Evolutionary conservation across 2,888 invertebrate species (phyloP).

Genomic region (Drosophila rellima): DNA sequence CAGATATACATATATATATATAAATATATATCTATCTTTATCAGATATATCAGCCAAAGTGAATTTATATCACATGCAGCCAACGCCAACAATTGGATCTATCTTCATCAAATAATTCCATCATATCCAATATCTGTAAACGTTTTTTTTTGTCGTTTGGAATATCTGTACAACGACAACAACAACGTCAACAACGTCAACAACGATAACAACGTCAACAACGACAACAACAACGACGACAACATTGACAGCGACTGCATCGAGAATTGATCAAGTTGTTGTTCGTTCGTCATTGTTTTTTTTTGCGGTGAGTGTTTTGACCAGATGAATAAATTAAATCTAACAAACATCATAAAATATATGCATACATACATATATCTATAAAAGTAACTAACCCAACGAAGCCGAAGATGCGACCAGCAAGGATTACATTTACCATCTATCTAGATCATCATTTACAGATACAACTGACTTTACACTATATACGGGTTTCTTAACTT

Average conservation of each 20-base stretch:
- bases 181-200: background rate
- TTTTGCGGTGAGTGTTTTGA: conserved; percentile 69
- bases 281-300: conserved; percentile 55
- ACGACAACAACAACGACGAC: conserved; percentile 1
- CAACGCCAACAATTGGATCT: conserved; percentile 49
- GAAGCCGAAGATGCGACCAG: conserved; percentile 12
- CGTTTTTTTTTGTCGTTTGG: conserved; percentile 33
- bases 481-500: too few species aligned
- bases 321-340: conserved; percentile 17
- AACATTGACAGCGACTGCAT: conserved; percentile 19
- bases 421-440: conserved; percentile 51
- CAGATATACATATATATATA: conserved; percentile 12
- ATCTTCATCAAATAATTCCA: conserved; percentile 15
- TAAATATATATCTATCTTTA: conserved; percentile 1
- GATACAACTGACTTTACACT: background rate
- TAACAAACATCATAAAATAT: conserved; percentile 8
- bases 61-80: conserved; percentile 15
- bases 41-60: conserved; percentile 20
- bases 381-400: conserved; percentile 22
- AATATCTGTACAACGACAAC: conserved; percentile 39
- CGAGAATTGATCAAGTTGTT: conserved; percentile 35
- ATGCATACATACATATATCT: too few species aligned
- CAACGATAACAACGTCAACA: background rate
- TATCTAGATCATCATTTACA: background rate
- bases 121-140: conserved; percentile 28